Base-by-base conservation (phyloP, 2,113 vertebrate species). In the Chinchilla lanigera region DNA sequence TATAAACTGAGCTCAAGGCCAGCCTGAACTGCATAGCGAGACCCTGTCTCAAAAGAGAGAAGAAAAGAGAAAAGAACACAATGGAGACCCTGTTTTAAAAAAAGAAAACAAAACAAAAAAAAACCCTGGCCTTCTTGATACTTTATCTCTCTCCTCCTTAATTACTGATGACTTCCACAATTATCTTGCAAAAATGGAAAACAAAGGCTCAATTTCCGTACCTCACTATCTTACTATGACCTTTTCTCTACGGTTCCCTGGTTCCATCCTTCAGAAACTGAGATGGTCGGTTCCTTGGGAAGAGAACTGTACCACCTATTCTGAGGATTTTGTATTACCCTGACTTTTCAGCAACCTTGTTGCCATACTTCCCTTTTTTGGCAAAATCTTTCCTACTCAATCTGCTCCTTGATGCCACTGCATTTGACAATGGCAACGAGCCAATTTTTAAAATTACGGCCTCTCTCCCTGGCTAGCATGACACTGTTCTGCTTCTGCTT, bases 101-200 rank as follows among this genome's bases (percentile, higher is more conserved):
- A 20, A 19, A 24, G 56, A 58, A 26, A 47, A n/a, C n/a, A n/a
- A n/a, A n/a, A n/a, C n/a, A 1, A 47, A 26, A 28, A 75, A 44
- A 22, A 38, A 44, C 2, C 61, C 56, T 61, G 35, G 90, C 22
- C 22, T 14, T 17, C 4, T 94, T 16, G 6, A 91, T 67, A 17
- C 44, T 84, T 96, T 44, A 50, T n/a, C 35, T 73, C 24, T 61
- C 9, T 67, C 33, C 13, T 77, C 35, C 10, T 77, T 38, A 77
- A 88, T 75, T 77, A 82, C 38, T 83, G 80, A 95, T 86, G 71
- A 94, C 22, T 81, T 86, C 69, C 75, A 63, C 12, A 28, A 56
- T 85, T 95, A 96, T 28, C 94, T n/a, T 88, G 81, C 41, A 77
- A 90, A 88, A 73, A 56, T 41, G 30, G 71, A 95, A 60, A 96